Base-by-base conservation (phyloP, 2,888 invertebrate genomes). In the Drosophila siamana region DNA sequence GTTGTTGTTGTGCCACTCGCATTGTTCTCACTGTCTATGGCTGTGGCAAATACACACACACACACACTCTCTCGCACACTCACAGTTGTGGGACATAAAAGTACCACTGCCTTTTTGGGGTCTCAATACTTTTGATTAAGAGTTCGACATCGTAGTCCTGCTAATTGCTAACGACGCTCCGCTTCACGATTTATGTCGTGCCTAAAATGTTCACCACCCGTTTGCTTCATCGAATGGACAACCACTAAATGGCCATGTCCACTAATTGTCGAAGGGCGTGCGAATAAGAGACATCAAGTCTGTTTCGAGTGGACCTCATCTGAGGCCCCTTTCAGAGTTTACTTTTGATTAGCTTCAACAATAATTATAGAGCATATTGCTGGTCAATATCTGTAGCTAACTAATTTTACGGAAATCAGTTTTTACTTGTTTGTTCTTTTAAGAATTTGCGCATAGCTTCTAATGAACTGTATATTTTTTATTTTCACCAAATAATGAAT, bases 111-210 rank as follows among this genome's bases (percentile, higher is more conserved):
- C 65, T 64, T 69, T 72, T 80, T 63, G 64, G 66, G 86, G 69
- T 74, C 74, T 68, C 88, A 82, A 83, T 83, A 87, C 83, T 80
- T 87, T 84, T 84, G 88, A 84, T 86, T 84, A 84, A 88, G 86
- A 87, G 86, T 87, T 83, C 86, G 83, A 78, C 83, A 77, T 78
- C 72, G 88, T 72, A 72, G 64, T 68, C 52, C 80, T 82, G 88
- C 83, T 84, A 84, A 84, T 84, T 84, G 83, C 83, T 70, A 87
- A 82, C 88, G 88, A 87, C 88, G 86, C 71, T 70, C 72, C 8
- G 57, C 50, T 70, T 56, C 68, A 81, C 77, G 79, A 83, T 83
- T 83, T 83, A 83, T 87, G 83, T 33, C 11, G 33, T 33, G 33
- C n/a, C 33, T 5, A 33, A 33, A 33, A 33, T 33, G 43, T 11